Evolutionary conservation across 2,888 invertebrate genomes (phyloP), one percentile per base, ranked within the genome.

Genomic region (Drosophila cognata): DNA sequence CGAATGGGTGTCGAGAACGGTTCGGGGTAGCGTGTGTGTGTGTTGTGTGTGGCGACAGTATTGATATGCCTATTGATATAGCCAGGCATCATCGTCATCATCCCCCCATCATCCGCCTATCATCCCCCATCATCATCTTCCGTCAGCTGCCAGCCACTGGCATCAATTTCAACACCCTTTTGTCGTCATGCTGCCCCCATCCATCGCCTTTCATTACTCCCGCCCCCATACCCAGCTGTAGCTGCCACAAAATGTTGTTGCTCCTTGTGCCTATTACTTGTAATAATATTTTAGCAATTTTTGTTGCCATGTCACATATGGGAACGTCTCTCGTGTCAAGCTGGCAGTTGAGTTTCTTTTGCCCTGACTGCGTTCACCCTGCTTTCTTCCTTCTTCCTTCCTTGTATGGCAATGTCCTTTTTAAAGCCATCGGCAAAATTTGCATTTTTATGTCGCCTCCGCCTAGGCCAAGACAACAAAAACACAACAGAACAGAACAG

Each of bases 221-320:
- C 21, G 21, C 8, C 35, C 4, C 16, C 2, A 21, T 3, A 38
- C 5, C 43, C 53, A 35, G 16, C 51, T 52, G 48, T 36, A 62
- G 56, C 35, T 51, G 51, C 66, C 67, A 55, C 68, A 71, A 68
- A 71, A 68, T 69, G 77, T 70, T 77, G 71, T 64, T 72, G 71
- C 64, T 68, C 57, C 81, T 73, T 81, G 52, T 80, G 82, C 85
- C 85, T 85, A 85, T 84, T 86, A 84, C 82, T 86, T 87, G 88
- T 84, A 88, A 87, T 87, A 87, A 88, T 88, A 88, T 87, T 87
- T 87, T 79, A 79, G 79, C 78, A 88, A 86, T 88, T 85, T 86
- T 84, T 88, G 82, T 83, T 85, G 88, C 80, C 74, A 79, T 82
- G 82, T 84, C 88, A 87, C 85, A 86, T 84, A 84, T 84, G 84